Evolutionary conservation across 1,140 invertebrate genomes (phyloP), one percentile per base, ranked within the genome.

Genomic region (Sitobion miscanthi): DNA sequence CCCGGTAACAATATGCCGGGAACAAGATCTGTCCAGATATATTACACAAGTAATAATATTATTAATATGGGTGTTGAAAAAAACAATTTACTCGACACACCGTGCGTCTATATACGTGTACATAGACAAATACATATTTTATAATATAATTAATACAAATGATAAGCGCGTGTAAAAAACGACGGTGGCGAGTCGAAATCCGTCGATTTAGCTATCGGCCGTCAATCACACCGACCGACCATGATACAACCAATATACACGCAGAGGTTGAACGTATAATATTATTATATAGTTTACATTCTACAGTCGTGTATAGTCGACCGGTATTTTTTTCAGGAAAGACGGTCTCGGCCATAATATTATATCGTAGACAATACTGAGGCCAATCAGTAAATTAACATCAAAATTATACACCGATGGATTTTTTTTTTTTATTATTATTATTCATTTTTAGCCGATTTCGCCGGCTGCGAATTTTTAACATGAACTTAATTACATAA

Each of bases 251-350:
- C 23, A n/a, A n/a, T 30, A 9, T 69, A n/a, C 42, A 30, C 42
- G 38, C 4, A 17, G 42, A 11, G 2, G 42, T 45, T 14, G 42
- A 25, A 23, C 9, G 9, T 11, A 42, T 85, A 85, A 20, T 38
- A 35, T 38, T 5, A 85, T 25, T 85, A 85, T 85, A 85, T 42
- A 5, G 8, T 11, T 45, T 85, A 25, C 2, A 85, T 38, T 17
- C 38, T 85, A 21, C 83, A 25, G 8, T 42, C 83, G 30, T 47
- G 42, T 86, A 35, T 35, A 11, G 85, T 86, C 45, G 25, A 47
- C 85, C 25, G 85, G 85, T 47, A 86, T 47, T 47, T 86, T 47
- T 86, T 86, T 86, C 85, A 38, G 85, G n/a, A 47, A 86, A 45
- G 14, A 6, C 62, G 5, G 62, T 14, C 30, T 17, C 14, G 30